Evolutionary conservation across 2,888 invertebrate genomes (phyloP).

Genomic region (Cyrtodaria siliqua): DNA sequence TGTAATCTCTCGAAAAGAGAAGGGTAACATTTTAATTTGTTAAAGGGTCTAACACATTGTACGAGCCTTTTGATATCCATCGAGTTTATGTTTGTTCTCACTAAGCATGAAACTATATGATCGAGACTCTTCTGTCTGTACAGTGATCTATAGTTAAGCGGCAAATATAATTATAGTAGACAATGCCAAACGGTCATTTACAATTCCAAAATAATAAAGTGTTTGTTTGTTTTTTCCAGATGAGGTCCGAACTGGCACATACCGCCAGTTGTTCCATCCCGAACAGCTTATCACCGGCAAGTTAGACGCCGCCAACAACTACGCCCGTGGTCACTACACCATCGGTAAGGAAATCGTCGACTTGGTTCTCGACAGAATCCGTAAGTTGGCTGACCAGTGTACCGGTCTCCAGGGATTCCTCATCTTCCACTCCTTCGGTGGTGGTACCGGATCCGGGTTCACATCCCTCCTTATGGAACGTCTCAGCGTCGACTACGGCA

Average conservation of each 20-base stretch:
- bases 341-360: constrained; percentile 94
- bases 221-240: constrained; percentile 67
- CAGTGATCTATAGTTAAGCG: no score
- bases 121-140: no score
- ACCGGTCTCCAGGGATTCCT: constrained; percentile 83
- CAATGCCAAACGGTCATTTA: no score
- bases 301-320: constrained; percentile 99
- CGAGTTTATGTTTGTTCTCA: no score
- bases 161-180: no score
- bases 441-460: constrained; percentile 85
- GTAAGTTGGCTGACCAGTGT: constrained; percentile 86
- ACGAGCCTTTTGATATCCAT: no score
- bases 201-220: no score
- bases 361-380: constrained; percentile 86
- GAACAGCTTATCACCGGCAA: constrained; percentile 98
- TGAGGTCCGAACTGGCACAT: constrained; percentile 87
- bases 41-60: no score
- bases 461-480: constrained; percentile 84
- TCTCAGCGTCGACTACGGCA: constrained; percentile 81
- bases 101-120: no score
- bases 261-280: constrained; percentile 98
- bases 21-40: no score
- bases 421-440: constrained; percentile 84
- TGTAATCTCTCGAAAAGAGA: no score
- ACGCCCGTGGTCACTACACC: constrained; percentile 98